A percentile compares a stretch with the other conserved stretches of the same genome.
Conservation (phyloP, 2,113 vertebrate species). For the Sclerurus mexicanus region DNA sequence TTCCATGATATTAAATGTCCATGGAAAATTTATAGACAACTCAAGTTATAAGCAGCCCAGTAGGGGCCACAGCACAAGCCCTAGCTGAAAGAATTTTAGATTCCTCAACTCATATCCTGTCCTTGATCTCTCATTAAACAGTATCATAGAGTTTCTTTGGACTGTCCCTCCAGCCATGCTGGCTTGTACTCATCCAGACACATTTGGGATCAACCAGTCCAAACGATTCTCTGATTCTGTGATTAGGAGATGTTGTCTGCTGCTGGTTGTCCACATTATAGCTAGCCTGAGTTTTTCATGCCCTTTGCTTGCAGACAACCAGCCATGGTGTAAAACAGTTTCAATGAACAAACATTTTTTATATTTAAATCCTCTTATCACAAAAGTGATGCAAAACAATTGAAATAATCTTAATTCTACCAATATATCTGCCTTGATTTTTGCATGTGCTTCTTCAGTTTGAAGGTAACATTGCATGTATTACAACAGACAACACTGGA, state of each 20-base stretch:
- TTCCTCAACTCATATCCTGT: neutral
- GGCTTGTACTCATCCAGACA: neutral
- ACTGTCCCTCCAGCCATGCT: neutral
- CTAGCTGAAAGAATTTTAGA: neutral
- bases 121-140: neutral
- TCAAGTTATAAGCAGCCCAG: neutral
- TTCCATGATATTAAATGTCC: neutral
- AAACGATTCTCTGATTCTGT: neutral
- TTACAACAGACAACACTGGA: neutral
- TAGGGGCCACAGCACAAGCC: neutral
- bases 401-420: neutral
- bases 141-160: neutral
- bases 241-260: neutral
- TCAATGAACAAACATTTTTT: neutral
- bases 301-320: neutral
- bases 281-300: neutral
- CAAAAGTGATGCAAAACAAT: neutral
- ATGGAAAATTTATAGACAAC: neutral
- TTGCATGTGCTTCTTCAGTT: neutral
- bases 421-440: neutral
- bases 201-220: neutral
- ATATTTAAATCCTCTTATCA: neutral
- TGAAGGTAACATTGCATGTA: neutral
- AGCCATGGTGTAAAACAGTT: neutral
- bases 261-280: neutral